Conservation (phyloP, 2,113 vertebrate genomes). For the Diglossa brunneiventris region DNA sequence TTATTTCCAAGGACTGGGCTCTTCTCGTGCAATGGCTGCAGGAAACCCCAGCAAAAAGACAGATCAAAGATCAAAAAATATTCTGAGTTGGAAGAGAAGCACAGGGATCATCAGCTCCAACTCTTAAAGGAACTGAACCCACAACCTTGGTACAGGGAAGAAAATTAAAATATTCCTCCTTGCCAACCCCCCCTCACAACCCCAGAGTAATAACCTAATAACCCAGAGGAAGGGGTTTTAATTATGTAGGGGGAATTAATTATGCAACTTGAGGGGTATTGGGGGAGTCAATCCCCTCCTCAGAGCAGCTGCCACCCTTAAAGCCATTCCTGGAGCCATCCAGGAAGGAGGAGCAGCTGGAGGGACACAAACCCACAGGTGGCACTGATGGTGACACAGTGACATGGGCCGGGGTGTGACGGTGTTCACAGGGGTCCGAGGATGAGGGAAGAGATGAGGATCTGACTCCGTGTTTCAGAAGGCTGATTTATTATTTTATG, state of each 20-base stretch:
- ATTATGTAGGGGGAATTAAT: not conserved
- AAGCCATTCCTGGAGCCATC: not conserved
- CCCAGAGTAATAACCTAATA: not conserved
- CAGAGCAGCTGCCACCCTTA: not conserved
- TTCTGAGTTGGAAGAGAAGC: not conserved
- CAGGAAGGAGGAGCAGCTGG: fast-evolving
- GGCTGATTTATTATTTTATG: too few species aligned
- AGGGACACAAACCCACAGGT: not conserved
- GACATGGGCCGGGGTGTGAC: fast-evolving
- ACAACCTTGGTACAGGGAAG: fast-evolving
- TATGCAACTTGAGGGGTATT: fast-evolving
- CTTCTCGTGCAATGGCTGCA: not conserved
- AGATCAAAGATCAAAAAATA: not conserved
- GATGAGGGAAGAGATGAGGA: too few species aligned
- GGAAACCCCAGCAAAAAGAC: not conserved
- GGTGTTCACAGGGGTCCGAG: too few species aligned
- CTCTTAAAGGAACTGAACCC: not conserved
- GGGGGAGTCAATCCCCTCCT: not conserved
- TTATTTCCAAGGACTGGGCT: not conserved
- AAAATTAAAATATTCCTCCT: not conserved
- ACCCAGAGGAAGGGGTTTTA: not conserved
- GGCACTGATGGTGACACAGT: fast-evolving
- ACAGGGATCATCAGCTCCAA: not conserved
- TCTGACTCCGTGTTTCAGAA: too few species aligned
- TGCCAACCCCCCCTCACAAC: fast-evolving